phyloP scores from a whole-genome alignment of 2,888 invertebrate species.

The Neoascia interrupta region DNA sequence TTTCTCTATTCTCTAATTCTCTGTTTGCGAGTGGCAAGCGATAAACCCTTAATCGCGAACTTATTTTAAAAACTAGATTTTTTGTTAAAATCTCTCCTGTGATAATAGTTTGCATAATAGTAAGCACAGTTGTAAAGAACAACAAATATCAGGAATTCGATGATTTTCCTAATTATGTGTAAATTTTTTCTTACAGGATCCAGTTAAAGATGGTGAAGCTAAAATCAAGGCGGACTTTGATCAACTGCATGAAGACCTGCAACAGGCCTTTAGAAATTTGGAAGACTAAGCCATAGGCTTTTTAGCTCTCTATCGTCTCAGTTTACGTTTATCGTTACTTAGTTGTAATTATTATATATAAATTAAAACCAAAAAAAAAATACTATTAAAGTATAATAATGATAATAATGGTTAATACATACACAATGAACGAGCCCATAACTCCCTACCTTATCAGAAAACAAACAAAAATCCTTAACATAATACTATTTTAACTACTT shows the following conservation, averaged over 20 bases:
- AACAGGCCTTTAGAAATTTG: slow-evolving; percentile 97
- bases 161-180: too few species aligned
- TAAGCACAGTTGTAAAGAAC: too few species aligned
- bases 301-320: slow-evolving; percentile 64
- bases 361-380: slow-evolving; percentile 32
- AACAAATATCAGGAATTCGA: too few species aligned
- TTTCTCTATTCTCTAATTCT: too few species aligned
- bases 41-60: too few species aligned
- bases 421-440: slow-evolving; percentile 53
- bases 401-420: slow-evolving; percentile 30
- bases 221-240: slow-evolving; percentile 98
- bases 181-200: too few species aligned
- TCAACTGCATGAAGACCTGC: slow-evolving; percentile 96
- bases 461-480: slow-evolving; percentile 23
- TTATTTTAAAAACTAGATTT: too few species aligned
- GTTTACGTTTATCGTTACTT: slow-evolving; percentile 66
- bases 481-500: slow-evolving; percentile 42
- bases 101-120: too few species aligned
- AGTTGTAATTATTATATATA: slow-evolving; percentile 49
- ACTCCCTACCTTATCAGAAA: slow-evolving; percentile 46
- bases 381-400: too few species aligned
- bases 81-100: too few species aligned
- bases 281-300: slow-evolving; percentile 87
- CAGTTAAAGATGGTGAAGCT: slow-evolving; percentile 97
- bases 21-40: too few species aligned